Evolutionary conservation across 2,797 vertebrate genomes (phyloP).

Genomic region (Myripristis murdjan): DNA sequence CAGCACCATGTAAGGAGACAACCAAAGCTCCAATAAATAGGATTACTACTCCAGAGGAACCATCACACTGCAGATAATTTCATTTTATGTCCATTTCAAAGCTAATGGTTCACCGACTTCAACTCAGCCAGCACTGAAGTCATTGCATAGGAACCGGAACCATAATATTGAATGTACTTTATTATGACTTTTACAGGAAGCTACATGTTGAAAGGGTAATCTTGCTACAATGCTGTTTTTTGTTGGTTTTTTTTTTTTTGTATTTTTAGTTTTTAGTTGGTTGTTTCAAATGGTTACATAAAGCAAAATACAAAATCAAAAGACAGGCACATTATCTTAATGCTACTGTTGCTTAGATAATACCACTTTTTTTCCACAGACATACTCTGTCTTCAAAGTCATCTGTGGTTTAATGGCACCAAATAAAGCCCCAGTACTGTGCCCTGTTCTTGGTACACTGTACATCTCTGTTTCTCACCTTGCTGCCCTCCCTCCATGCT

Average conservation of each 20-base stretch:
- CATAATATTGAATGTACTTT: slow-evolving; percentile 8
- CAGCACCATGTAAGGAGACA: slow-evolving; percentile 35
- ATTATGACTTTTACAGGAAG: background rate
- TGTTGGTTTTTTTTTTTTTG: background rate
- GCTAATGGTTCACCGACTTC: slow-evolving; percentile 54
- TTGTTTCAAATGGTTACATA: background rate
- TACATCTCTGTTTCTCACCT: background rate
- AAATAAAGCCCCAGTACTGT: background rate
- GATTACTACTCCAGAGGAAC: slow-evolving; percentile 62
- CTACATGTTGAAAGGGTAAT: background rate
- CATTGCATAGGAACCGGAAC: slow-evolving; percentile 21
- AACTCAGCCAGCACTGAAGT: slow-evolving; percentile 24
- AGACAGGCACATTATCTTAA: background rate
- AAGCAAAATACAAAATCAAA: background rate
- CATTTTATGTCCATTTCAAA: slow-evolving; percentile 65
- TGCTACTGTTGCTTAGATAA: background rate
- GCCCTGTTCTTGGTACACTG: background rate
- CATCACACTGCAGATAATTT: slow-evolving; percentile 62
- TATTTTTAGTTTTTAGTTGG: background rate
- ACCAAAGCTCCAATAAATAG: slow-evolving; percentile 64
- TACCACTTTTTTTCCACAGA: background rate
- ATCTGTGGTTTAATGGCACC: background rate
- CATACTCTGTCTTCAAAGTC: background rate
- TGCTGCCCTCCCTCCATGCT: background rate
- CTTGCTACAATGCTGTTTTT: background rate